Percentiles rank a stretch among this genome's conserved stretches.
Conservation (phyloP, 2,113 vertebrate genomes). For the Pogonocichla stellata region DNA sequence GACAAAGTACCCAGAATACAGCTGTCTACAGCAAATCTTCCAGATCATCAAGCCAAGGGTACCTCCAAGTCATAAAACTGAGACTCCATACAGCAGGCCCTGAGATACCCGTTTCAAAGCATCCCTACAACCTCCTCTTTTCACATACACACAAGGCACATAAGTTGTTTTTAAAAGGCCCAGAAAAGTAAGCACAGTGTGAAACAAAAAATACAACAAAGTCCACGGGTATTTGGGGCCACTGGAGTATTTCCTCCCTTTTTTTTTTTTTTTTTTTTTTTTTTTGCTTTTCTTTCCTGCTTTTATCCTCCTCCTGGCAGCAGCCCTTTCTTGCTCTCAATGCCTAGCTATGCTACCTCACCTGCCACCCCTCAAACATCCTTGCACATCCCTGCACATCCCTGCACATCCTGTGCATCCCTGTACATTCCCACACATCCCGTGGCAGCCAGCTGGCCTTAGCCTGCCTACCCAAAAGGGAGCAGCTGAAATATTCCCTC, state of each 20-base stretch:
- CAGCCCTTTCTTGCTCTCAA: rapidly evolving
- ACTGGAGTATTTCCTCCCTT: neutral
- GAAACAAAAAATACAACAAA: neutral
- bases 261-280: neutral
- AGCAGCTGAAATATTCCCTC: neutral
- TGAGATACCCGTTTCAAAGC: neutral
- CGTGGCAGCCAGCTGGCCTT: neutral
- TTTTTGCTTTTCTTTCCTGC: neutral
- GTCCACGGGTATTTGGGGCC: neutral
- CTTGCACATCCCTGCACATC: rapidly evolving
- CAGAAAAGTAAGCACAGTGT: neutral
- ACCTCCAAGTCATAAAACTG: neutral
- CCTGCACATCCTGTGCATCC: rapidly evolving
- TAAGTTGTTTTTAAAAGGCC: rapidly evolving
- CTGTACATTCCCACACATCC: neutral
- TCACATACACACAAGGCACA: neutral
- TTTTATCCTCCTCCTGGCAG: neutral
- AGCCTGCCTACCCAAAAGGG: neutral
- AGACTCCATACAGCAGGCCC: neutral
- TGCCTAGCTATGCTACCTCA: neutral
- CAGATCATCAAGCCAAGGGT: neutral
- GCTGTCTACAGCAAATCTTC: neutral
- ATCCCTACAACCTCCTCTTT: neutral
- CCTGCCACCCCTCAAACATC: neutral
- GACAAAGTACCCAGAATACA: neutral